phyloP scores from a whole-genome alignment of 2,888 invertebrate genomes.

The Drosophila formosana region DNA sequence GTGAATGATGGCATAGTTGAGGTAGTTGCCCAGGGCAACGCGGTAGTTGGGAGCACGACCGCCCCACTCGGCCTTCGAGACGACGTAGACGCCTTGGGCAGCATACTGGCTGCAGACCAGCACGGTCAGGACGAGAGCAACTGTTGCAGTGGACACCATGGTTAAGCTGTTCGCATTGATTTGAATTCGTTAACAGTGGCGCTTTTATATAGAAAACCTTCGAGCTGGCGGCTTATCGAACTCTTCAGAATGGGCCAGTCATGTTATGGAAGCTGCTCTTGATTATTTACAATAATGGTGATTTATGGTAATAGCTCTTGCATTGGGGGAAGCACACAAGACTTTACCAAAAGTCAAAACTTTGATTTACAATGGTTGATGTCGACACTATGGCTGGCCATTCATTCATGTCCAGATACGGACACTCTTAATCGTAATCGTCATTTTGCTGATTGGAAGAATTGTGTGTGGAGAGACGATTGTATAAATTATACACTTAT shows the following conservation, averaged over 20 bases:
- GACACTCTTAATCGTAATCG: background rate
- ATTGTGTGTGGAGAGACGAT: background rate
- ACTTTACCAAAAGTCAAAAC: background rate
- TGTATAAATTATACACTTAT: conserved; percentile 1
- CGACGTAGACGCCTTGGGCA: conserved; percentile 8
- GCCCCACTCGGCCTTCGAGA: conserved; percentile 76
- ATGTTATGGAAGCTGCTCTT: conserved; percentile 13
- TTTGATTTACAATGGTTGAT: conserved; percentile 23
- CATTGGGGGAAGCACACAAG: conserved; percentile 20
- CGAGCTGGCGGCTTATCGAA: conserved; percentile 9
- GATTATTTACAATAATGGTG: conserved; percentile 7
- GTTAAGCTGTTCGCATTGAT: background rate
- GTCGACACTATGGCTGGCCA: conserved; percentile 3
- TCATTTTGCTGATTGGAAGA: conserved; percentile 7
- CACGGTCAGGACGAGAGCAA: conserved; percentile 12
- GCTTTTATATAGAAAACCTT: conserved; percentile 19
- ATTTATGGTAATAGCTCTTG: conserved; percentile 39
- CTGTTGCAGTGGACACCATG: conserved; percentile 26
- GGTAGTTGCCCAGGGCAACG: conserved; percentile 51
- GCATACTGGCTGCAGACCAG: conserved; percentile 14
- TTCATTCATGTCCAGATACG: background rate
- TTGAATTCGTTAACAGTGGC: background rate
- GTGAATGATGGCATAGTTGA: conserved; percentile 77
- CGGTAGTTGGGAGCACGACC: conserved; percentile 74
- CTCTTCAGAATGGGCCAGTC: conserved; percentile 19